phyloP scores from a whole-genome alignment of 2,888 invertebrate genomes.

The Cinara cedri region DNA sequence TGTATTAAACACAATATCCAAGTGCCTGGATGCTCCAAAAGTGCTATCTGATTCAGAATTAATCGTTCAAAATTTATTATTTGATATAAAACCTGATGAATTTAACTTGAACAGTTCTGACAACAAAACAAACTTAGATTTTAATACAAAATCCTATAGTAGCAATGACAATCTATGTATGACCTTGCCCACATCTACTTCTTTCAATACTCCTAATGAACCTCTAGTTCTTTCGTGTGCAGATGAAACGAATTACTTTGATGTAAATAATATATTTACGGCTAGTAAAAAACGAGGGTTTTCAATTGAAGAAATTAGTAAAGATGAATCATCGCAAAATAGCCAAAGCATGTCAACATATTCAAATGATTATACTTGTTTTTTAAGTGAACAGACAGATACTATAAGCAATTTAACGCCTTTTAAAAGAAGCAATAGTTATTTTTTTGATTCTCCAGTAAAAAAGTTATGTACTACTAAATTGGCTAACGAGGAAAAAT shows the following conservation, averaged over 20 bases:
- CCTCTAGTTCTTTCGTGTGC: constrained; percentile 9
- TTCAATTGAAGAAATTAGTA: constrained; percentile 42
- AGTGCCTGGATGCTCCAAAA: neutral
- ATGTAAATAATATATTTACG: constrained; percentile 6
- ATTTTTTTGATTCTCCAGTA: constrained; percentile 51
- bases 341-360: constrained; percentile 23
- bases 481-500: neutral
- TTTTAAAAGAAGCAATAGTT: constrained; percentile 52
- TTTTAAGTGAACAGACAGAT: constrained; percentile 44
- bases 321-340: constrained; percentile 38
- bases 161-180: neutral
- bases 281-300: constrained; percentile 30
- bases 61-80: constrained; percentile 21
- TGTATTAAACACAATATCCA: neutral
- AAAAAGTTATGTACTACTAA: constrained; percentile 39
- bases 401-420: constrained; percentile 39
- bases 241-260: constrained; percentile 13
- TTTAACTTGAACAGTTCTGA: neutral
- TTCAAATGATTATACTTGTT: constrained; percentile 50
- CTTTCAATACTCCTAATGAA: neutral
- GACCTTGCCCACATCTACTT: neutral
- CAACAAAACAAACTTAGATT: constrained; percentile 15
- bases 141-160: neutral
- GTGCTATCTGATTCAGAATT: constrained; percentile 14
- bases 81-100: constrained; percentile 37